Conservation (phyloP, 2,797 vertebrate species). For the Otolemur crassicaudatus region DNA sequence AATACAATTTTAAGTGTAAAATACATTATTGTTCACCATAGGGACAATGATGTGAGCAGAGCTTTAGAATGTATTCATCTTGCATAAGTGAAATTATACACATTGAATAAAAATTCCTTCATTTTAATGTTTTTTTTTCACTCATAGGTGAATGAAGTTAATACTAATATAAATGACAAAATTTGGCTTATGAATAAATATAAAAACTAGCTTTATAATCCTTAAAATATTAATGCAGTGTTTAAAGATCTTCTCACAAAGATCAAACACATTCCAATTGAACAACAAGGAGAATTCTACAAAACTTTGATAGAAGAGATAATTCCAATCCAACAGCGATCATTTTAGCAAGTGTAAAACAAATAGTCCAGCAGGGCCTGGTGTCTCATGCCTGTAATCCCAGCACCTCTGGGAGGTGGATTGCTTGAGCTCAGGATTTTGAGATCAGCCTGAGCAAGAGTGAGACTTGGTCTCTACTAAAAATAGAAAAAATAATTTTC, state of each 20-base stretch:
- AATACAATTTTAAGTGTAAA: background rate
- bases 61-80: background rate
- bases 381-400: too few relatives aligned
- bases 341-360: background rate
- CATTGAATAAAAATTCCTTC: background rate
- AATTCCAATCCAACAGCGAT: background rate
- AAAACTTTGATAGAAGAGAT: background rate
- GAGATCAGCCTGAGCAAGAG: too few relatives aligned
- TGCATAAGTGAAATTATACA: background rate
- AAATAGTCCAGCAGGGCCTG: too few relatives aligned
- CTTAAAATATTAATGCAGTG: background rate
- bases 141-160: background rate
- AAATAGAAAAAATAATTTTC: too few relatives aligned
- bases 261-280: background rate
- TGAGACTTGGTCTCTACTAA: too few relatives aligned
- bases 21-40: too few relatives aligned
- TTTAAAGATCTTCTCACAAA: background rate
- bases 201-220: background rate
- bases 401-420: too few relatives aligned
- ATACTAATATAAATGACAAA: background rate
- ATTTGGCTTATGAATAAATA: background rate
- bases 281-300: background rate
- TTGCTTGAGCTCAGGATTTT: too few relatives aligned
- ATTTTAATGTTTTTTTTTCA: background rate
- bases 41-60: background rate